Evolutionary conservation across 2,888 invertebrate genomes (phyloP).

Genomic region (Pycnomerus fuliginosus): DNA sequence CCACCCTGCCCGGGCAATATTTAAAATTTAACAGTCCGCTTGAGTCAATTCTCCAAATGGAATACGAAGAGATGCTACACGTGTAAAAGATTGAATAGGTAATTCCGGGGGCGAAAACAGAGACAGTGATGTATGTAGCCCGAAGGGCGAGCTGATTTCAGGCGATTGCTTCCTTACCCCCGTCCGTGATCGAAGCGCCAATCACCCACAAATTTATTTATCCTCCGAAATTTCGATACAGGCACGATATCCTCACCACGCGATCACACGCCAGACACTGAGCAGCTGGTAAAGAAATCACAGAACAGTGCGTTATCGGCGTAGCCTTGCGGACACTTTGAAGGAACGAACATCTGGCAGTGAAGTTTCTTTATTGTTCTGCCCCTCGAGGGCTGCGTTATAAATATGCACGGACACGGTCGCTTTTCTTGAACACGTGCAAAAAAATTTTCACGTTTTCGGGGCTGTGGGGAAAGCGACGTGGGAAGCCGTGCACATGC

Average conservation of each 20-base stretch:
- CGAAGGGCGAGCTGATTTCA: slow-evolving; percentile 18
- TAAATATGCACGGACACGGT: slow-evolving; percentile 18
- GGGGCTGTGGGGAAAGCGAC: slow-evolving; percentile 14
- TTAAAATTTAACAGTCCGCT: slow-evolving; percentile 27
- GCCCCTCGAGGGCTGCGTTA: slow-evolving; percentile 20
- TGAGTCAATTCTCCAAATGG: slow-evolving; percentile 36
- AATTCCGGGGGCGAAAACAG: slow-evolving; percentile 33
- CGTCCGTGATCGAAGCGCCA: too few species aligned
- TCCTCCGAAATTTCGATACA: slow-evolving; percentile 1
- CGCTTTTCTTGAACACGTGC: slow-evolving; percentile 4
- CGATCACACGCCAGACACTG: slow-evolving; percentile 19
- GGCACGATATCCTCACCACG: slow-evolving; percentile 9
- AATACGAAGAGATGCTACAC: slow-evolving; percentile 28
- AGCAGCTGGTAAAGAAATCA: slow-evolving; percentile 36
- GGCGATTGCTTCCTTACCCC: slow-evolving; percentile 1
- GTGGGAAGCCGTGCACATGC: slow-evolving; percentile 18
- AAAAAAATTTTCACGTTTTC: slow-evolving; percentile 16
- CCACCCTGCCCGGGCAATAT: slow-evolving; percentile 13
- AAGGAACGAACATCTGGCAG: slow-evolving; percentile 34
- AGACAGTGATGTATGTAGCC: slow-evolving; percentile 37
- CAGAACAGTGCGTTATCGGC: slow-evolving; percentile 28
- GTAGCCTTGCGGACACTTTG: slow-evolving; percentile 12
- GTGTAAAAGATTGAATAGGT: slow-evolving; percentile 36
- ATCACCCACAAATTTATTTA: too few species aligned
- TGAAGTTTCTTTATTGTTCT: slow-evolving; percentile 29